These are phyloP conservation scores for Xylota sylvarum DNA, from an alignment of 2,888 invertebrate genomes.

Conservation along the genomic window DNA sequence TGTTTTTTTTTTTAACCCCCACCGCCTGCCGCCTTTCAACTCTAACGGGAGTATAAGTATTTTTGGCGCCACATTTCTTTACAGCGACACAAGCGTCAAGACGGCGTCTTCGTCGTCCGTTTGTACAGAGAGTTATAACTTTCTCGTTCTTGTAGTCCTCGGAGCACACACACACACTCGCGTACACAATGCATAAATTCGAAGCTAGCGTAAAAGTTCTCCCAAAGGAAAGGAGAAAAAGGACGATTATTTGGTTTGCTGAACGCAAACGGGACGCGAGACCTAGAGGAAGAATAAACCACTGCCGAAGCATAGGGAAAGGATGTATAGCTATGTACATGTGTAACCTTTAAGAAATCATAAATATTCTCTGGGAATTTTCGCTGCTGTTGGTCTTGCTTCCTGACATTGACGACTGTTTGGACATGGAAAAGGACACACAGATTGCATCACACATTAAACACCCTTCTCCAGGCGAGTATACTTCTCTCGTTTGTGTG, in stretches of 20 bases:
- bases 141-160: conserved; percentile 59
- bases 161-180: not conserved
- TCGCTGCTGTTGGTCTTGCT: conserved; percentile 56
- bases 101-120: conserved; percentile 78
- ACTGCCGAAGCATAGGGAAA: conserved; percentile 56
- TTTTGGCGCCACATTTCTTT: conserved; percentile 79
- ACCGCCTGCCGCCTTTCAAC: conserved; percentile 10
- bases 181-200: conserved; percentile 56
- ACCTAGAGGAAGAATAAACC: conserved; percentile 57
- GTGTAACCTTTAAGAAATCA: conserved; percentile 60
- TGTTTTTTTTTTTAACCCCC: conserved; percentile 1
- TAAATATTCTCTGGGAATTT: conserved; percentile 65
- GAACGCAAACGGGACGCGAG: conserved; percentile 52
- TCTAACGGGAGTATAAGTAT: conserved; percentile 65
- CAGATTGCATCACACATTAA: conserved; percentile 67
- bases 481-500: conserved; percentile 32
- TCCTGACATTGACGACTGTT: conserved; percentile 73
- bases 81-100: conserved; percentile 78
- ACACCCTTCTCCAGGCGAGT: conserved; percentile 19
- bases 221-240: conserved; percentile 51
- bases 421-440: conserved; percentile 64
- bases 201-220: conserved; percentile 64
- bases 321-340: conserved; percentile 24
- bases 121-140: conserved; percentile 73
- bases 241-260: conserved; percentile 73